Evolutionary conservation across 2,797 vertebrate genomes (phyloP), one percentile per base, ranked within the genome.

Genomic region (Jordanella pulchra): DNA sequence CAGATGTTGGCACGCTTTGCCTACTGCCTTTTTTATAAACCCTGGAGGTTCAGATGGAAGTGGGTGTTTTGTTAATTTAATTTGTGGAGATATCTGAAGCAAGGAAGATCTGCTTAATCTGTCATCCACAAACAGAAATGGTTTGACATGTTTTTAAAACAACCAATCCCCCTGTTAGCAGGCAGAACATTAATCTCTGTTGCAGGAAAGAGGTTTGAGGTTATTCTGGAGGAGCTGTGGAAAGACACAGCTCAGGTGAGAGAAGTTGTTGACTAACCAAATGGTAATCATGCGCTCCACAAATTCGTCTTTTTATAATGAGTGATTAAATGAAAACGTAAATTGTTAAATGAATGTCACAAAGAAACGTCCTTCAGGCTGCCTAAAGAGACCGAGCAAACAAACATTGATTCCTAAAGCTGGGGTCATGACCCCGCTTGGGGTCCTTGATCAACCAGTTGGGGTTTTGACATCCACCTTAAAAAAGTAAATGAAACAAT

Each of bases 1-100:
- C 82, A 88, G 83, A 87, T 84, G 78, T 79, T 77, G 73, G 75
- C 70, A 68, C 77, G 12, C 81, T 78, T 74, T 44, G 60, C 13
- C 60, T 23, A 25, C 7, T 32, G 28, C 47, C 66, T 27, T 64
- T 80, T 76, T 63, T 67, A 81, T 71, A 42, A 74, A 47, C 65
- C 69, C 53, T 12, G 28, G 71, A 32, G 65, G 51, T 72, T 53
- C 48, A 4, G 1, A 39, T 79, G 77, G 35, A 78, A 50, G 39
- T 12, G 27, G 48, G 67, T 13, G 30, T 61, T 69, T 35, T 35
- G n/a, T n/a, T n/a, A n/a, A n/a, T n/a, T n/a, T n/a, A n/a, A n/a
- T 21, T 53, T n/a, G 7, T 53, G 21, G 50, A n/a, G n/a, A 23
- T 50, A 21, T 4, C 9, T 50, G 21, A 48, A 48, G 47, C 47